Evolutionary conservation across 2,888 invertebrate genomes (phyloP), one percentile per base, ranked within the genome.

Genomic region (Mythimna ferrago): DNA sequence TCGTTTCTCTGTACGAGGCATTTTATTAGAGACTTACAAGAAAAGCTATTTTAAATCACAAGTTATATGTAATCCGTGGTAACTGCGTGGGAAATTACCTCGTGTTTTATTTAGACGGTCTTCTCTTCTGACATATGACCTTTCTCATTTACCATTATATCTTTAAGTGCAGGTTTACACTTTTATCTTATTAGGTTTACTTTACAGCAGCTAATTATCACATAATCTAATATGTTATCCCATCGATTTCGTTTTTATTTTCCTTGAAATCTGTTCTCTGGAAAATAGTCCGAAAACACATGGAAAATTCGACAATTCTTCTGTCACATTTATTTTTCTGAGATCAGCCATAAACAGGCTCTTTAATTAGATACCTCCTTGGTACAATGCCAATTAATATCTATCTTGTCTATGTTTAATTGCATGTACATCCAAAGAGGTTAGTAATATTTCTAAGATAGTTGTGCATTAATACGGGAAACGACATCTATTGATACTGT

Each of bases 401-500:
- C 48, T 58, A 54, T 73, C 58, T 83, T 53, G 61, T 74, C 74
- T 74, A 62, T 68, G 66, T 51, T 69, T 66, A 54, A 62, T 62
- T 77, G 56, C 35, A 66, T 70, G 19, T 63, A 69, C 63, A 60
- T 64, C 3, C 48, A 83, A 79, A 48, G 60, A 83, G 80, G 83
- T 75, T 48, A 68, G 68, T 57, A 53, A 71, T 73, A 77, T 74
- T 71, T 72, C 73, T 81, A 67, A 66, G 71, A 67, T 80, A 80
- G 73, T 57, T 73, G 70, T 78, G 75, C 72, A 66, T 44, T 62
- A 73, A 65, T 73, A 65, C 73, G 58, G 68, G 65, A 74, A 66
- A 62, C 51, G 73, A 73, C 56, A 64, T 66, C 70, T 64, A 81
- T 81, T 71, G 71, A 65, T 67, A 75, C 16, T 66, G 77, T 48